These are phyloP conservation scores for Enteromius paludinosus DNA, from an alignment of 2,797 vertebrate species.

Conservation along the genomic window DNA sequence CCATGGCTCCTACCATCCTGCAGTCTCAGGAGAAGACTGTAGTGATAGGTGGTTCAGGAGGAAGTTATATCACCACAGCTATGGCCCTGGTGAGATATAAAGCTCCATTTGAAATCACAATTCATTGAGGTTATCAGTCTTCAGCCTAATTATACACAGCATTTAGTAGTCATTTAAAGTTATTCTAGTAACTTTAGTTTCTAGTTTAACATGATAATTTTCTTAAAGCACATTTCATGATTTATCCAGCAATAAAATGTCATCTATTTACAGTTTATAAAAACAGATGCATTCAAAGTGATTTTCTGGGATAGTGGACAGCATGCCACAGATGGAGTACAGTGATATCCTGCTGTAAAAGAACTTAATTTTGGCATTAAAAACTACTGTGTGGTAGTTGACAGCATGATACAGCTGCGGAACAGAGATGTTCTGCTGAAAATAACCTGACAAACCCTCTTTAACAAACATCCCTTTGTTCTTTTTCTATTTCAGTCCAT, in stretches of 20 bases:
- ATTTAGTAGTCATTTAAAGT: not conserved
- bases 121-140: not conserved
- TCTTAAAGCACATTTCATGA: not conserved
- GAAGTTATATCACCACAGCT: slow-evolving; percentile 82
- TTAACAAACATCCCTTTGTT: not conserved
- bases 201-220: not conserved
- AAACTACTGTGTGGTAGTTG: too few relatives aligned
- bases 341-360: not conserved
- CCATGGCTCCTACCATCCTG: slow-evolving; percentile 88
- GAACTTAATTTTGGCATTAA: not conserved
- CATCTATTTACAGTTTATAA: not conserved
- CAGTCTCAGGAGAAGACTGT: slow-evolving; percentile 79
- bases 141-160: not conserved
- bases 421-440: slow-evolving; percentile 7
- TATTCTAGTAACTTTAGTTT: too few relatives aligned
- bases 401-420: not conserved
- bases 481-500: slow-evolving; percentile 75
- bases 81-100: slow-evolving; percentile 80
- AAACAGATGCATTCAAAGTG: not conserved
- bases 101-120: not conserved
- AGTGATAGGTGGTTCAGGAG: slow-evolving; percentile 90
- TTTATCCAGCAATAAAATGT: not conserved
- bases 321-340: not conserved
- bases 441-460: not conserved
- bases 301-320: not conserved